phyloP scores from a whole-genome alignment of 2,888 invertebrate species.

The Pilophorus perplexus region DNA sequence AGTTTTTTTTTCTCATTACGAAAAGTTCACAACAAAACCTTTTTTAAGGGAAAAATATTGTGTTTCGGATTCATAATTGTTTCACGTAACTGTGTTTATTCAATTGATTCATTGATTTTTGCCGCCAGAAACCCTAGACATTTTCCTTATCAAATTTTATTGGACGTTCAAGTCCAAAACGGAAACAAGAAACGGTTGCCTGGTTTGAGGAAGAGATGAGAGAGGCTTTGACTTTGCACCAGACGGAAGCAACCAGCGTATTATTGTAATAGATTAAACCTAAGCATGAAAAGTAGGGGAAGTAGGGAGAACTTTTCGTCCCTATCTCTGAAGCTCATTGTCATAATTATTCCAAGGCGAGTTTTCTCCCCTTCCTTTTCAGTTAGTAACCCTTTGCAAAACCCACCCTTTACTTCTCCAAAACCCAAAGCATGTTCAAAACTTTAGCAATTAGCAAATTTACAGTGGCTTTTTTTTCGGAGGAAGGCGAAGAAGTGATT shows the following conservation, averaged over 20 bases:
- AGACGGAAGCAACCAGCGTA: conserved; percentile 27
- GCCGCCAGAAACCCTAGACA: too few relatives aligned
- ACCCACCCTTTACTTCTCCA: too few relatives aligned
- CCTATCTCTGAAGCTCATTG: conserved; percentile 22
- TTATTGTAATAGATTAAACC: conserved; percentile 37
- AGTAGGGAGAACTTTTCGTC: conserved; percentile 16
- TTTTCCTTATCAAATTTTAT: conserved; percentile 23
- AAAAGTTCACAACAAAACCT: background rate
- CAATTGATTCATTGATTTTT: too few relatives aligned
- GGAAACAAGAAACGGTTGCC: background rate
- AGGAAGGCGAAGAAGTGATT: too few relatives aligned
- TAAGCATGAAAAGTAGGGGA: conserved; percentile 28
- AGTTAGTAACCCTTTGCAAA: background rate
- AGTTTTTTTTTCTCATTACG: background rate
- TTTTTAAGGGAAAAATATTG: background rate
- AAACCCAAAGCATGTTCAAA: background rate
- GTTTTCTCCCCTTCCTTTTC: background rate
- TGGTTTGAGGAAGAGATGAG: background rate
- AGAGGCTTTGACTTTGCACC: conserved; percentile 3
- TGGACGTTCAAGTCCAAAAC: conserved; percentile 20
- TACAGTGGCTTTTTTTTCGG: too few relatives aligned
- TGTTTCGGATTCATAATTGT: too few relatives aligned
- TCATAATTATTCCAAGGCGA: conserved; percentile 28
- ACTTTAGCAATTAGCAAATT: conserved; percentile 25
- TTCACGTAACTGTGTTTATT: too few relatives aligned